Evolutionary conservation across 2,888 invertebrate genomes (phyloP).

Genomic region (Ecdyonurus torrentis): DNA sequence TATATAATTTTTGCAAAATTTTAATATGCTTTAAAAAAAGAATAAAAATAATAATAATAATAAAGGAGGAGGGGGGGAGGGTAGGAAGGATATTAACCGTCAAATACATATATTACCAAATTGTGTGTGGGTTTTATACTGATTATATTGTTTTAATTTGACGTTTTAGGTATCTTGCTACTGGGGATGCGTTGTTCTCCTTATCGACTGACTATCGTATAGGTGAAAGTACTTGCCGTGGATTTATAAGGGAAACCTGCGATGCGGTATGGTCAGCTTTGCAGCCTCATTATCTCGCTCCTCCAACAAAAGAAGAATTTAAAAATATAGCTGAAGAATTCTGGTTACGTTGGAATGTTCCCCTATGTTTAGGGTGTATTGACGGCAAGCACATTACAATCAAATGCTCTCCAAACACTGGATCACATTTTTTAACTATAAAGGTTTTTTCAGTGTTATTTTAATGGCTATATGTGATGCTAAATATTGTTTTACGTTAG

Average conservation of each 20-base stretch:
- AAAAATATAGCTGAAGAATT: neutral
- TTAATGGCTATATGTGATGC: neutral
- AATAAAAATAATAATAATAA: no score
- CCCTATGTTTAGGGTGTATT: neutral
- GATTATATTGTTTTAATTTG: no score
- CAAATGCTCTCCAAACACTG: neutral
- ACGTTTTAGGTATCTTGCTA: neutral
- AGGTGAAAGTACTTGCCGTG: neutral
- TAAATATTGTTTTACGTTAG: neutral
- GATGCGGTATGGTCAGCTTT: neutral
- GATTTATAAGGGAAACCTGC: neutral
- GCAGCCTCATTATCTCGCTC: neutral
- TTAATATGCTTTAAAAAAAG: no score
- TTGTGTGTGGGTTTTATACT: no score
- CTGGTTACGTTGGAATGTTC: neutral
- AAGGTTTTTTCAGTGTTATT: neutral
- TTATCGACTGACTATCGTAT: neutral
- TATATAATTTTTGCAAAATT: no score
- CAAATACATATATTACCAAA: no score
- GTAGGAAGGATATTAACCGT: no score
- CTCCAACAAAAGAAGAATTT: neutral
- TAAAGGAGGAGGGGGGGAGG: no score
- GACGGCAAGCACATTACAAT: neutral
- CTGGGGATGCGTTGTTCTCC: neutral
- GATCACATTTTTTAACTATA: neutral